Evolutionary conservation across 2,113 vertebrate species (phyloP).

Genomic region (Diadophis punctatus): DNA sequence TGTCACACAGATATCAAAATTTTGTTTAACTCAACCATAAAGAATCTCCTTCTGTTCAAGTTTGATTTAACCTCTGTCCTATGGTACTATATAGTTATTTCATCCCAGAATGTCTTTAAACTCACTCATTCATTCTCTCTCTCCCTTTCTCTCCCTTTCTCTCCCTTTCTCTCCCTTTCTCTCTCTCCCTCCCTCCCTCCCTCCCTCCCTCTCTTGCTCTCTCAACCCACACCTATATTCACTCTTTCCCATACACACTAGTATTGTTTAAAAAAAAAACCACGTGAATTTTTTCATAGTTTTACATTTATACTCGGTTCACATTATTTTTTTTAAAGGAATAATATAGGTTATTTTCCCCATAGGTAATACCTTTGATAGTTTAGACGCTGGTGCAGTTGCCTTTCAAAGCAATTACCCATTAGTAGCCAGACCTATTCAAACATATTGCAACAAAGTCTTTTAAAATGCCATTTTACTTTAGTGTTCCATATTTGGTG

Average conservation of each 20-base stretch:
- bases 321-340: background rate
- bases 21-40: conserved; percentile 22
- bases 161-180: background rate
- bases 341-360: background rate
- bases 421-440: background rate
- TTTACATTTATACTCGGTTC: background rate
- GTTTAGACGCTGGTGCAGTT: background rate
- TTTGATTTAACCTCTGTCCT: conserved; percentile 19
- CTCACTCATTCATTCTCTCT: background rate
- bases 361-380: background rate
- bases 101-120: background rate
- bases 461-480: background rate
- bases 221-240: background rate
- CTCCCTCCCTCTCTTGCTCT: background rate
- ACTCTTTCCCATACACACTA: background rate
- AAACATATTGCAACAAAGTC: conserved; percentile 17
- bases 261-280: conserved; percentile 6
- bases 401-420: background rate
- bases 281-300: background rate
- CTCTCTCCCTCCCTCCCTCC: background rate
- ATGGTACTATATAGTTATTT: background rate
- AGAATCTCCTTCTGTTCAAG: conserved; percentile 5
- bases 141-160: background rate
- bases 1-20: conserved; percentile 30
- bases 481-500: background rate